phyloP scores from a whole-genome alignment of 1,140 invertebrate species.

The Brachystomella parvula region DNA sequence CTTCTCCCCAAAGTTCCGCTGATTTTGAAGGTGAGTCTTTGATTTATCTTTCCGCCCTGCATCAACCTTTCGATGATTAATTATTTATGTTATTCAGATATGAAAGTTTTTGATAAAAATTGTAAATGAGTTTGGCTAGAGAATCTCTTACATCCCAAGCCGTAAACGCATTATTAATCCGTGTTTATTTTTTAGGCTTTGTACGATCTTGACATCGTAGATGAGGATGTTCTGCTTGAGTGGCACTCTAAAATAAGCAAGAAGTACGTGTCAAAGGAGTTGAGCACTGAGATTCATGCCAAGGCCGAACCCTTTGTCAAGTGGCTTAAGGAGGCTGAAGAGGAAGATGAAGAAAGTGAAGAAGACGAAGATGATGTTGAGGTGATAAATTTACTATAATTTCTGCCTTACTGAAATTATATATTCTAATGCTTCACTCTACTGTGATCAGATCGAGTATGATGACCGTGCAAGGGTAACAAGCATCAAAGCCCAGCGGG shows the following conservation, averaged over 20 bases:
- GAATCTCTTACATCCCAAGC: too few species aligned
- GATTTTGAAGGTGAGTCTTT: conserved; percentile 68
- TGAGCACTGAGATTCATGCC: conserved; percentile 83
- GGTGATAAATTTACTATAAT: conserved; percentile 43
- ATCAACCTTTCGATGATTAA: conserved; percentile 6
- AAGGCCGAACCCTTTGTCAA: conserved; percentile 88
- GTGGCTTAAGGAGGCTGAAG: conserved; percentile 95
- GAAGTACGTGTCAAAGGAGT: conserved; percentile 85
- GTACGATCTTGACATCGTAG: conserved; percentile 90
- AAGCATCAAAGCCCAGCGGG: conserved; percentile 57
- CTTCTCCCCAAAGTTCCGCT: conserved; percentile 81
- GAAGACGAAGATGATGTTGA: conserved; percentile 63
- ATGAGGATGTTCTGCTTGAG: conserved; percentile 86
- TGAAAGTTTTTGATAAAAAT: conserved; percentile 8
- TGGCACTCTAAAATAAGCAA: conserved; percentile 90
- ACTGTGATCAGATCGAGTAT: conserved; percentile 64
- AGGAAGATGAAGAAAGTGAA: conserved; percentile 69
- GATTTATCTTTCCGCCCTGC: too few species aligned
- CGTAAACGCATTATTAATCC: conserved; percentile 14
- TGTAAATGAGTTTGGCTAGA: neutral
- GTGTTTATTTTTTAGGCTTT: conserved; percentile 56
- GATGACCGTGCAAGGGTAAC: conserved; percentile 71
- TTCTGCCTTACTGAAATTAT: conserved; percentile 6
- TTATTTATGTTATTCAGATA: conserved; percentile 37
- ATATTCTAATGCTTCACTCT: neutral